Evolutionary conservation across 1,140 invertebrate species (phyloP), one percentile per base, ranked within the genome.

Genomic region (Tyrophagus putrescentiae): DNA sequence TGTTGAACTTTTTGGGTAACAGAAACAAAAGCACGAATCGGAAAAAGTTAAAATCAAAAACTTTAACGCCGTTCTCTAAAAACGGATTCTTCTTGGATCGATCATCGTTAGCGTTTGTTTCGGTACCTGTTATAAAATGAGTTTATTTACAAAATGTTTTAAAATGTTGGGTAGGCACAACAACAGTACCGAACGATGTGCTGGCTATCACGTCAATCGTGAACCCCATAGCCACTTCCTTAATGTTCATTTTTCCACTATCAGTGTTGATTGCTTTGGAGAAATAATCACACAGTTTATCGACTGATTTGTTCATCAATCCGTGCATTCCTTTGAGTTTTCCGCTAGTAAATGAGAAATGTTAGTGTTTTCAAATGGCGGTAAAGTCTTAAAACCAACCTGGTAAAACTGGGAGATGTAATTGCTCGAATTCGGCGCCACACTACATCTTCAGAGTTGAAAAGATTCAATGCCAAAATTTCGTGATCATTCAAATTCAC

Each of bases 301-400:
- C n/a, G 13, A n/a, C 48, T 18, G n/a, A 50, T 11, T 21, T 11
- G 11, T 23, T 50, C 48, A 50, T 50, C 11, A 50, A 11, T 11
- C n/a, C 11, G 32, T 13, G 23, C 75, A 80, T 80, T n/a, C 70
- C 70, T 67, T 73, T 77, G 59, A 81, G 72, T 70, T 80, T 80
- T 5, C 72, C 69, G 4, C 75, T 68, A 3, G 77, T 76, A 66
- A 80, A 81, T 4, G 76, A n/a, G n/a, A n/a, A n/a, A n/a, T n/a
- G n/a, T n/a, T n/a, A n/a, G n/a, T n/a, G n/a, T n/a, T n/a, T n/a
- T n/a, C n/a, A n/a, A n/a, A n/a, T n/a, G n/a, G n/a, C n/a, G n/a
- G n/a, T n/a, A n/a, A n/a, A n/a, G n/a, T n/a, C n/a, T n/a, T n/a
- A n/a, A n/a, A n/a, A n/a, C n/a, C n/a, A n/a, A n/a, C n/a, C n/a